phyloP scores from a whole-genome alignment of 1,140 invertebrate genomes.

The Eufriesea mexicana region DNA sequence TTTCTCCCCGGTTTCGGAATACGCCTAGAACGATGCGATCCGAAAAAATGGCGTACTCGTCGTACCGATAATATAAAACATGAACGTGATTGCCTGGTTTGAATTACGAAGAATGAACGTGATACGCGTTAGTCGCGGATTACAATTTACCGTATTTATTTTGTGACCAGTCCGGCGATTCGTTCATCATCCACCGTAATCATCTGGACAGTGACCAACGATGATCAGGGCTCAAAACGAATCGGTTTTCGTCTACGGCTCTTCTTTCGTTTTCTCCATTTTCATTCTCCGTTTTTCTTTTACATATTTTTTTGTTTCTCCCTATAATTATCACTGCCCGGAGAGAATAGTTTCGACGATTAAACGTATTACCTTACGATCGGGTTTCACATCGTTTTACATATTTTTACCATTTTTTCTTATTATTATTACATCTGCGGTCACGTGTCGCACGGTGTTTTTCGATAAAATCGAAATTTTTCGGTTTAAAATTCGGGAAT shows the following conservation, averaged over 20 bases:
- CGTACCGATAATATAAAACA: slow-evolving; percentile 43
- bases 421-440: background rate
- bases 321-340: background rate
- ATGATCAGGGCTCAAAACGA: background rate
- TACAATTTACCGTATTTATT: slow-evolving; percentile 15
- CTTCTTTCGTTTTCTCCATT: background rate
- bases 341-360: background rate
- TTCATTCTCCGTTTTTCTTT: background rate
- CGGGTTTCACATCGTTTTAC: background rate
- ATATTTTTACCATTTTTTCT: background rate
- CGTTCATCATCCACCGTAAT: background rate
- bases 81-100: slow-evolving; percentile 41
- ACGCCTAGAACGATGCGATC: slow-evolving; percentile 5
- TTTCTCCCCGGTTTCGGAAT: background rate
- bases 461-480: slow-evolving; percentile 31
- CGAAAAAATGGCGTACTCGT: background rate
- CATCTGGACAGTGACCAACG: slow-evolving; percentile 17
- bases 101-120: slow-evolving; percentile 52
- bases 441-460: slow-evolving; percentile 7
- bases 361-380: background rate
- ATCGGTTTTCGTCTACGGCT: no score
- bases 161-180: slow-evolving; percentile 17
- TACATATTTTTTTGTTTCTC: background rate
- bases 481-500: slow-evolving; percentile 34
- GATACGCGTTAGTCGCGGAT: slow-evolving; percentile 29